Base-by-base conservation (phyloP, 2,113 vertebrate species). In the Loxodonta africana region DNA sequence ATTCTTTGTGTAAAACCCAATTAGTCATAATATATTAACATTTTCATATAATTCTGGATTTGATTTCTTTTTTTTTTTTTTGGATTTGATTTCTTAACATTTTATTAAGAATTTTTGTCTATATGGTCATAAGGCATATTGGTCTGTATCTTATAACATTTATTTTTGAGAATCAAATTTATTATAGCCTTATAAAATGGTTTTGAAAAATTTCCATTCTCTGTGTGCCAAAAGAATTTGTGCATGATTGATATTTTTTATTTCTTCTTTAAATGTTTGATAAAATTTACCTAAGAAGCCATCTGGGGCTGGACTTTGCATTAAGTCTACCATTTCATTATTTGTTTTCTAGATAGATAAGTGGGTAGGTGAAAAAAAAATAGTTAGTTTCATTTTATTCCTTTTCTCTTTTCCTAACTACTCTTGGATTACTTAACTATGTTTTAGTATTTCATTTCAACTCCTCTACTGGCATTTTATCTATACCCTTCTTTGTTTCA, bases 231-330 rank as follows among this genome's bases (percentile, higher is more conserved):
- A 81, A 90, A 62, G 17, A 46, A 63, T 48, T 95, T 71, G 0
- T 71, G 25, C 93, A 4, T 89, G n/a, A 15, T 80, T 91, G 87
- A 21, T 74, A 33, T 73, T 71, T 82, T 33, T 15, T 73, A 6
- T 37, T 87, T 86, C 33, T 85, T 91, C 67, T 85, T 94, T 90
- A 33, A 62, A 63, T 37, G 8, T 91, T 92, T 91, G 26, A 73
- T 82, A 91, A 95, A 93, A 93, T 71, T 89, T 95, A 93, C 23
- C 37, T 65, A 28, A 97, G 63, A 93, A 83, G 33, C 46, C 53
- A 37, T 76, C 18, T 84, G 51, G 10, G 2, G 26, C 30, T 92
- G 57, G 46, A 80, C 2, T 86, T 88, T 74, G 25, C 73, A 48
- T 78, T 57, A 83, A 74, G 30, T 76, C 78, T 67, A 15, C 10